A percentile compares a stretch with the other conserved stretches of the same genome.
Conservation (phyloP, 2,113 vertebrate species). For the Cryptotis parvus region DNA sequence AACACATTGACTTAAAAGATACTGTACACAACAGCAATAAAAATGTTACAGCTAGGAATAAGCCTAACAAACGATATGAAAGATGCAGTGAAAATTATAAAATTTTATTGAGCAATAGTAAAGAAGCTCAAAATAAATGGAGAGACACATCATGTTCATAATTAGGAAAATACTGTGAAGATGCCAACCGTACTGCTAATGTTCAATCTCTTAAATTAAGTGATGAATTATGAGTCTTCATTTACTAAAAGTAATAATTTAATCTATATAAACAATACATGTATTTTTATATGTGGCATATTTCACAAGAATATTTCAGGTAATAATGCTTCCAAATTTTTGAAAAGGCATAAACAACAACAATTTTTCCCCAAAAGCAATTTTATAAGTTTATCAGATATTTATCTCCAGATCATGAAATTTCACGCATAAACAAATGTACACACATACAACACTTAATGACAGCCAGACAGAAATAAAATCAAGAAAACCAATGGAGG, state of each 20-base stretch:
- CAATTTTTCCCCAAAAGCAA: background rate
- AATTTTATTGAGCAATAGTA: conserved; percentile 11
- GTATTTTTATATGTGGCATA: background rate
- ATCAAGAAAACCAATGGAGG: background rate
- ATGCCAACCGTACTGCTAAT: background rate
- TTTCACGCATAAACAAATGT: background rate
- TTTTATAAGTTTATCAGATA: background rate
- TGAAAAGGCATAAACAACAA: background rate
- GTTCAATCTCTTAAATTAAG: background rate
- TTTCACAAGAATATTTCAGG: conserved; percentile 35
- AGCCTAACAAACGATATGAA: conserved; percentile 17
- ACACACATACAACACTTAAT: background rate
- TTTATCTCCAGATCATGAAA: background rate
- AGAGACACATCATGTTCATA: background rate
- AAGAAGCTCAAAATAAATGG: conserved; percentile 43
- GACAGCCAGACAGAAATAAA: conserved; percentile 13
- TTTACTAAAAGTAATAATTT: conserved; percentile 2
- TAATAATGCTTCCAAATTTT: conserved; percentile 30
- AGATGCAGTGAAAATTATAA: conserved; percentile 26
- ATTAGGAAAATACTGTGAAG: background rate
- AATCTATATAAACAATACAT: conserved; percentile 8
- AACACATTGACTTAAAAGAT: conserved; percentile 5
- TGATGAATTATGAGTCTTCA: background rate
- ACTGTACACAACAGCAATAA: background rate
- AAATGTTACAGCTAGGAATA: conserved; percentile 11